These are phyloP conservation scores for Drosophila eugracilis DNA, from an alignment of 1,140 invertebrate species.

Conservation along the genomic window DNA sequence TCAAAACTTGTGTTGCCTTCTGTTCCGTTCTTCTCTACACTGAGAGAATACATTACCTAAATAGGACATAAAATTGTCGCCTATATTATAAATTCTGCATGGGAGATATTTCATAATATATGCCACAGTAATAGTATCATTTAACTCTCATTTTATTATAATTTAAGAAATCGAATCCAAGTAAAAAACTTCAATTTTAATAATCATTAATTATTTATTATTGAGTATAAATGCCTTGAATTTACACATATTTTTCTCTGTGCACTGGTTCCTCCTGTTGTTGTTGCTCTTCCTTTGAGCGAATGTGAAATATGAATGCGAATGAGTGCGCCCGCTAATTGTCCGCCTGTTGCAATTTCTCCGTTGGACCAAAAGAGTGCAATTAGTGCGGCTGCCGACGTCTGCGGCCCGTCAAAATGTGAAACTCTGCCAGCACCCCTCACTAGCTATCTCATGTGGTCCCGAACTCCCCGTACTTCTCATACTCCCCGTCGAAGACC, in stretches of 20 bases:
- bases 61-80: not conserved
- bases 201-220: too few species aligned
- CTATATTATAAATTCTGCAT: too few species aligned
- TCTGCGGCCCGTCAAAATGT: conserved; percentile 67
- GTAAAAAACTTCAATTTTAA: too few species aligned
- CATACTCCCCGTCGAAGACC: conserved; percentile 3
- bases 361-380: conserved; percentile 45
- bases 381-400: conserved; percentile 64
- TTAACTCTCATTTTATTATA: too few species aligned
- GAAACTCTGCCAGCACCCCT: conserved; percentile 40
- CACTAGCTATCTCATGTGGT: not conserved
- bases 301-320: conserved; percentile 33
- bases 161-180: too few species aligned
- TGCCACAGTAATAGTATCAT: too few species aligned
- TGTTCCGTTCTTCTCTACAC: conserved; percentile 6
- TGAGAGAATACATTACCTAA: not conserved
- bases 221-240: too few species aligned
- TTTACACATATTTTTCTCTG: not conserved
- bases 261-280: not conserved
- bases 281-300: conserved; percentile 9
- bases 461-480: not conserved
- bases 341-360: conserved; percentile 52
- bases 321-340: conserved; percentile 46
- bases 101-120: too few species aligned
- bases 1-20: conserved; percentile 27